phyloP scores from a whole-genome alignment of 2,888 invertebrate genomes.

The Lycaena phlaeas region DNA sequence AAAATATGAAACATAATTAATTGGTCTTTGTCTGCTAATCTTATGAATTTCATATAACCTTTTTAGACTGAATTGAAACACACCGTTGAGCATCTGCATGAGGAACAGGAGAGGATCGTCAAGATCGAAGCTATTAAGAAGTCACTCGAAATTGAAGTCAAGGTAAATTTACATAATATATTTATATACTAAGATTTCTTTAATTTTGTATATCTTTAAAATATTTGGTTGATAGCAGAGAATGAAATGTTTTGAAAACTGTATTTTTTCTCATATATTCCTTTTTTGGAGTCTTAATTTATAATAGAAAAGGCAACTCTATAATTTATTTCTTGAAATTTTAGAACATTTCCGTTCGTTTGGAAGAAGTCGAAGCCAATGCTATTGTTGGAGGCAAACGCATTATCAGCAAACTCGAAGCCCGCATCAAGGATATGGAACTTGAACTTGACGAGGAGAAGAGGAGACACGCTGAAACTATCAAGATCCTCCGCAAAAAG shows the following conservation, averaged over 20 bases:
- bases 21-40: too few relatives aligned
- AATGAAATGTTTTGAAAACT: too few relatives aligned
- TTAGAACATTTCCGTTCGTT: constrained; percentile 88
- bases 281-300: too few relatives aligned
- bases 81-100: constrained; percentile 93
- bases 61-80: constrained; percentile 90
- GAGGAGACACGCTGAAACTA: constrained; percentile 96
- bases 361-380: constrained; percentile 97
- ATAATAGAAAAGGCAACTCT: too few relatives aligned
- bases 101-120: constrained; percentile 96
- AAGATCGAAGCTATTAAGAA: constrained; percentile 98
- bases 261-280: too few relatives aligned
- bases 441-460: constrained; percentile 96
- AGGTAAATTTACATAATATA: too few relatives aligned
- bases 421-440: constrained; percentile 94
- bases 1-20: too few relatives aligned
- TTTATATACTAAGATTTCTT: too few relatives aligned
- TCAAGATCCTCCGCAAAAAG: constrained; percentile 98
- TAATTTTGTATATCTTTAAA: too few relatives aligned
- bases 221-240: too few relatives aligned
- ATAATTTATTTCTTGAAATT: too few relatives aligned
- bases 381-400: constrained; percentile 97
- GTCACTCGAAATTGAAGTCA: constrained; percentile 97
- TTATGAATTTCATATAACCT: too few relatives aligned
- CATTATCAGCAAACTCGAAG: constrained; percentile 97